Base-by-base conservation (phyloP, 2,888 invertebrate genomes). In the Dicyrtoma fusca region DNA sequence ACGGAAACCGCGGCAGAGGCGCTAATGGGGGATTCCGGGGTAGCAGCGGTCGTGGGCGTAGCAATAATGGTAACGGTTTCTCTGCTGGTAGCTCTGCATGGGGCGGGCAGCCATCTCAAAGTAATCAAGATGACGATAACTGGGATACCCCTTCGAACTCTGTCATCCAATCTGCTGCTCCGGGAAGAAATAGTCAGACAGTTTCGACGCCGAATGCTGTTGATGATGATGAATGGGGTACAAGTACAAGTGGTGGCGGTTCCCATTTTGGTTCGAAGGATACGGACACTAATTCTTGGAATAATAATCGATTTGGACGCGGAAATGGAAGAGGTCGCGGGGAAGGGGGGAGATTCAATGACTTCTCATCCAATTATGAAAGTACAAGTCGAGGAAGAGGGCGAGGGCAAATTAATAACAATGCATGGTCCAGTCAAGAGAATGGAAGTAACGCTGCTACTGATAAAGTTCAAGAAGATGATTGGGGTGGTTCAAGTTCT, bases 401-500 rank as follows among this genome's bases (percentile, higher is more conserved):
- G n/a, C 6, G 51, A 14, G n/a, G 51, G 8, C 11, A 4, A 17
- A 1, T 5, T 11, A n/a, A 51, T 51, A 49, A 49, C 17, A 17
- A 17, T 49, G 49, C 49, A 49, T 49, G 49, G 49, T 23, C 8
- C 14, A 57, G 57, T 23, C 10, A 23, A 13, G n/a, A n/a, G 25
- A 26, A 26, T 17, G 26, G 34, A 13, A 61, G 11, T 62, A 17
- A 26, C 59, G 10, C 13, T 13, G 17, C 17, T 14, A 13, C 13
- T 13, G 17, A 10, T 14, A 64, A 64, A 13, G 2, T 19, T n/a
- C 8, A 59, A 2, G 49, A 47, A 1, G 64, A 64, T 47, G 25
- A 47, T 47, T 47, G 64, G 49, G 49, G 64, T 23, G 25, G 26
- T 5, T n/a, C n/a, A 13, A 59, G n/a, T 47, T 23, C 19, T 23